Evolutionary conservation across 2,888 invertebrate genomes (phyloP), one percentile per base, ranked within the genome.

Genomic region (Sialis fuliginosa): DNA sequence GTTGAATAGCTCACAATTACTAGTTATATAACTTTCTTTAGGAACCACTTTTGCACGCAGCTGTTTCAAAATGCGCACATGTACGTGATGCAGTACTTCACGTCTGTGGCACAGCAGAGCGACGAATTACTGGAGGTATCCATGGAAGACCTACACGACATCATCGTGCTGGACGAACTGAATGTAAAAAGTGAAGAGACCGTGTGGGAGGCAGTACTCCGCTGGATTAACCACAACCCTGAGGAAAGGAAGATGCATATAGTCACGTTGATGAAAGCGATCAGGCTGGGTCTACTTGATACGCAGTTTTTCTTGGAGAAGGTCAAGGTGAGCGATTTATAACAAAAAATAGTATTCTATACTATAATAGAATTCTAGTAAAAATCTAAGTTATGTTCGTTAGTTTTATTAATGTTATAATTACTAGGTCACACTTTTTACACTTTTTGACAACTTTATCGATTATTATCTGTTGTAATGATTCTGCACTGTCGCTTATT

Each of bases 231-330:
- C 56, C 71, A 79, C 54, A 80, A 86, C 55, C 76, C 83, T 0
- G 77, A 79, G 22, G 66, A 67, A 12, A 75, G 92, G 42, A 82
- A 80, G 64, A 69, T 70, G 47, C 72, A 85, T 60, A 81, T 91
- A 31, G 82, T 86, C 2, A 74, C 79, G 46, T 65, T 90, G 22
- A 81, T 89, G 79, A 77, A 77, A 50, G 83, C 82, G 54, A 83
- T 89, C 53, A 74, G 89, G 22, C 72, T 90, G 6, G 82, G 90
- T 52, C 69, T 92, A 33, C 70, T 93, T 57, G 87, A 90, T 53
- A 89, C 90, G 2, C 74, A 89, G 70, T 92, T 83, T 63, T 93
- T 93, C 63, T 72, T 91, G 61, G 91, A 92, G 62, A 81, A 83
- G 59, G 88, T 90, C 1, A 89, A 88, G 62, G 22, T 22, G 22